Evolutionary conservation across 2,113 vertebrate genomes (phyloP).

Genomic region (Syngnathus floridae): DNA sequence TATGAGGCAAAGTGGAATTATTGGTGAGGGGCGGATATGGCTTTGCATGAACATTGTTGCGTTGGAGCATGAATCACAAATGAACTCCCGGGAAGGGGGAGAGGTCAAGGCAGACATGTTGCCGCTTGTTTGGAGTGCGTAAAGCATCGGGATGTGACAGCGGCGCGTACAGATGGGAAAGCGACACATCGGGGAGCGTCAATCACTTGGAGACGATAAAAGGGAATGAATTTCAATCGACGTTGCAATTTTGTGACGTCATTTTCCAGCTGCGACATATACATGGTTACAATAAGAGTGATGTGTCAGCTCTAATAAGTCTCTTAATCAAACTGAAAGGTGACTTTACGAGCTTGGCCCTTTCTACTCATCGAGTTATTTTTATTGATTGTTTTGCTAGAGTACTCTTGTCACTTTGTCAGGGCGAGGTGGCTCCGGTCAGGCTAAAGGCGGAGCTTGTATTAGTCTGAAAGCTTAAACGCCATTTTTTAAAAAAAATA

Average conservation of each 20-base stretch:
- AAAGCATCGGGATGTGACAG: constrained; percentile 26
- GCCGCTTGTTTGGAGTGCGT: constrained; percentile 31
- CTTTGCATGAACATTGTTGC: constrained; percentile 38
- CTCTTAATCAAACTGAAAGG: constrained; percentile 39
- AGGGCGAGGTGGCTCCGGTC: constrained; percentile 7
- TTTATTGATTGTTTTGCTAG: constrained; percentile 50
- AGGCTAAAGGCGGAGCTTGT: constrained; percentile 7
- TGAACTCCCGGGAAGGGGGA: constrained; percentile 41
- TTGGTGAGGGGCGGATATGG: constrained; percentile 28
- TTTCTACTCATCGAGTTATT: constrained; percentile 33
- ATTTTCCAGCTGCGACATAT: not conserved
- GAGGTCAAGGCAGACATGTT: constrained; percentile 41
- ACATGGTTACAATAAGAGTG: not conserved
- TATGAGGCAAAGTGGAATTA: constrained; percentile 1
- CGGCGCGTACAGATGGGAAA: not conserved
- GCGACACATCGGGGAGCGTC: not conserved
- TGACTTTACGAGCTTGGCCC: constrained; percentile 35
- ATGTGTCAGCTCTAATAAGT: constrained; percentile 4
- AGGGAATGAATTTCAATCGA: too few relatives aligned
- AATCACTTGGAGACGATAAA: not conserved
- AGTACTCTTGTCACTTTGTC: constrained; percentile 25
- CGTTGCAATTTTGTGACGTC: too few relatives aligned
- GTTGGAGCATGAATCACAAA: constrained; percentile 43
- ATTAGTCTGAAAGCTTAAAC: constrained; percentile 46
- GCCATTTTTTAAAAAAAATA: constrained; percentile 17